A percentile compares a stretch with the other conserved stretches of the same genome.
phyloP scores from a whole-genome alignment of 2,888 invertebrate species.

The Anagyrus pseudococci region DNA sequence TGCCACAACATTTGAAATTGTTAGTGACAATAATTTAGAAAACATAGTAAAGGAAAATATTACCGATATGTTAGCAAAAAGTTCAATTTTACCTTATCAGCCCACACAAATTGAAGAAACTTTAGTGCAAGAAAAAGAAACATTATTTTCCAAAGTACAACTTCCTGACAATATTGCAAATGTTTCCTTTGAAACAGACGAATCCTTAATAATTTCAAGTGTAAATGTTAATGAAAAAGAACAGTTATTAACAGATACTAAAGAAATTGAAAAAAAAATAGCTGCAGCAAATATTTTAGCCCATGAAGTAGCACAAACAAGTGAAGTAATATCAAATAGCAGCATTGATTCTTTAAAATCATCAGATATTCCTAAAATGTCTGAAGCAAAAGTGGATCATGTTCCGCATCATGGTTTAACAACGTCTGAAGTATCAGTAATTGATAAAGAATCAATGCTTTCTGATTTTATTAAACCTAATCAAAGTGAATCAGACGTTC shows the following conservation, averaged over 20 bases:
- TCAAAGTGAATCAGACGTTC: conserved; percentile 50
- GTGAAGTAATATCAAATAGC: conserved; percentile 54
- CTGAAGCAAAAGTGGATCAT: conserved; percentile 66
- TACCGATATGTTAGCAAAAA: conserved; percentile 45
- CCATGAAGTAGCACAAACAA: conserved; percentile 56
- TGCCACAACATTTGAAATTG: conserved; percentile 52
- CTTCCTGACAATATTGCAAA: conserved; percentile 64
- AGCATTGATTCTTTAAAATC: conserved; percentile 52
- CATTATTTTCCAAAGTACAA: conserved; percentile 61
- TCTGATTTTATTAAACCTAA: conserved; percentile 54
- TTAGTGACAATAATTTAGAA: conserved; percentile 46
- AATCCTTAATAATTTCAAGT: conserved; percentile 50
- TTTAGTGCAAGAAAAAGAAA: conserved; percentile 53
- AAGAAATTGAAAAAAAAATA: conserved; percentile 53
- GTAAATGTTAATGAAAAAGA: conserved; percentile 53
- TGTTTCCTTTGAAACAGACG: conserved; percentile 56
- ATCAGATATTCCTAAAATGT: conserved; percentile 57
- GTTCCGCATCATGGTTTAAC: conserved; percentile 66
- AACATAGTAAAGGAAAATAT: conserved; percentile 41
- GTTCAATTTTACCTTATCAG: conserved; percentile 46
- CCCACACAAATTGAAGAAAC: conserved; percentile 53
- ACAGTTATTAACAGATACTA: conserved; percentile 43
- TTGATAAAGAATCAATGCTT: conserved; percentile 54
- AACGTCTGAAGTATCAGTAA: conserved; percentile 56
- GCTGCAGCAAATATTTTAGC: conserved; percentile 59